These are phyloP conservation scores for human (Homo sapiens) DNA, from an alignment of 2,113 vertebrate species.

Conservation along the genomic window DNA sequence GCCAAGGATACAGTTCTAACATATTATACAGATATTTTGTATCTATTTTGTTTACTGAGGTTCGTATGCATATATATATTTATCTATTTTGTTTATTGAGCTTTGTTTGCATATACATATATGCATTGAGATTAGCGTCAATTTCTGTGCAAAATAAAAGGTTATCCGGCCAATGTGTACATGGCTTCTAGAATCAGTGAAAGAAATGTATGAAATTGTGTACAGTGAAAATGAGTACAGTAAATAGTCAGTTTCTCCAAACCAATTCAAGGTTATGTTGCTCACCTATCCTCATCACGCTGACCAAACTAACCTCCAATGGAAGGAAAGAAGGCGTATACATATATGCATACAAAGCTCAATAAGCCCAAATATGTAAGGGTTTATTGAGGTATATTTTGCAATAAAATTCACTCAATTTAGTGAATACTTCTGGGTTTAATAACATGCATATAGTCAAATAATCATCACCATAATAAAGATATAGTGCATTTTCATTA, in stretches of 20 bases:
- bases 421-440: not conserved
- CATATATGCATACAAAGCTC: not conserved
- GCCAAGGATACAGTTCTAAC: not conserved
- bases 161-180: not conserved
- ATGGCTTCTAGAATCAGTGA: not conserved
- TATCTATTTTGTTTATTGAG: too few species aligned
- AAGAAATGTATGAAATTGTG: not conserved
- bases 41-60: not conserved
- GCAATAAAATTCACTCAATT: not conserved
- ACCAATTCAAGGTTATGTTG: not conserved
- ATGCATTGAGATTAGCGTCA: not conserved
- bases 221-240: not conserved
- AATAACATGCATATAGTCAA: not conserved
- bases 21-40: not conserved
- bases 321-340: not conserved
- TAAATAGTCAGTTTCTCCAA: not conserved
- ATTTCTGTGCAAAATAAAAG: not conserved
- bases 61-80: not conserved
- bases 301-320: not conserved
- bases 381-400: not conserved
- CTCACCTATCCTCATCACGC: not conserved
- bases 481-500: not conserved
- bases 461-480: not conserved
- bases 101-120: too few species aligned
- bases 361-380: too few species aligned